Evolutionary conservation across 2,888 invertebrate genomes (phyloP).

Genomic region (Drosophila conformis): DNA sequence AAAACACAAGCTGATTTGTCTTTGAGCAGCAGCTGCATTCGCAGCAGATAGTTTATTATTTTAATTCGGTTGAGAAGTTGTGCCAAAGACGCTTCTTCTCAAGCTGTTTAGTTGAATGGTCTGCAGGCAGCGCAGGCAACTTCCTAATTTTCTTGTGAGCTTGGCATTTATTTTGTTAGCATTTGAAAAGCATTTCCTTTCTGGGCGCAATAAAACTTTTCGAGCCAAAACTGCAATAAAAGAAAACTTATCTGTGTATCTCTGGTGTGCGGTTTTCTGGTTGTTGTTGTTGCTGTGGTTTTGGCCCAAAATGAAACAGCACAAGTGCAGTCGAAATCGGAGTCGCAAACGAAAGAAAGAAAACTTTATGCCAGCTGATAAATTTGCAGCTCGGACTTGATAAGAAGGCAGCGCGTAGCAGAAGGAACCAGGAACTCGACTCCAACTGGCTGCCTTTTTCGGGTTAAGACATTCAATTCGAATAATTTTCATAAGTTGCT

Average conservation of each 20-base stretch:
- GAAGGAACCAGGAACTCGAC: background rate
- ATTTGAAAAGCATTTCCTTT: conserved; percentile 75
- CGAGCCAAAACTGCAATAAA: conserved; percentile 72
- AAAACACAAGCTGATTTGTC: conserved; percentile 61
- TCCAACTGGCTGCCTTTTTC: conserved; percentile 23
- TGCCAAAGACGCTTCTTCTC: conserved; percentile 46
- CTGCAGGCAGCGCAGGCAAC: conserved; percentile 19
- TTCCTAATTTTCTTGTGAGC: conserved; percentile 58
- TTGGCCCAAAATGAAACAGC: conserved; percentile 34
- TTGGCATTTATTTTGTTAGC: conserved; percentile 68
- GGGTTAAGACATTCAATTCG: conserved; percentile 77
- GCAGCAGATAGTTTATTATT: conserved; percentile 62
- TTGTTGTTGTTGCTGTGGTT: conserved; percentile 27
- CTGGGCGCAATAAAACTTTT: conserved; percentile 69
- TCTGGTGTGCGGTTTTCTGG: conserved; percentile 34
- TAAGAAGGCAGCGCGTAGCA: conserved; percentile 61
- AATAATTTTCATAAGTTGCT: conserved; percentile 64
- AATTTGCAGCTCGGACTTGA: conserved; percentile 76
- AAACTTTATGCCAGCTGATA: conserved; percentile 78
- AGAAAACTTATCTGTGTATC: conserved; percentile 76
- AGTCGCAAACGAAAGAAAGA: conserved; percentile 41
- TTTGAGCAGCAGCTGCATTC: conserved; percentile 51
- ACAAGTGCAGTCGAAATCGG: conserved; percentile 33
- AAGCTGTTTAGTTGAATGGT: conserved; percentile 57
- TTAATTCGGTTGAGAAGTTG: conserved; percentile 71